Evolutionary conservation across 2,888 invertebrate genomes (phyloP), one percentile per base, ranked within the genome.

Genomic region (Lydus trimaculatus): DNA sequence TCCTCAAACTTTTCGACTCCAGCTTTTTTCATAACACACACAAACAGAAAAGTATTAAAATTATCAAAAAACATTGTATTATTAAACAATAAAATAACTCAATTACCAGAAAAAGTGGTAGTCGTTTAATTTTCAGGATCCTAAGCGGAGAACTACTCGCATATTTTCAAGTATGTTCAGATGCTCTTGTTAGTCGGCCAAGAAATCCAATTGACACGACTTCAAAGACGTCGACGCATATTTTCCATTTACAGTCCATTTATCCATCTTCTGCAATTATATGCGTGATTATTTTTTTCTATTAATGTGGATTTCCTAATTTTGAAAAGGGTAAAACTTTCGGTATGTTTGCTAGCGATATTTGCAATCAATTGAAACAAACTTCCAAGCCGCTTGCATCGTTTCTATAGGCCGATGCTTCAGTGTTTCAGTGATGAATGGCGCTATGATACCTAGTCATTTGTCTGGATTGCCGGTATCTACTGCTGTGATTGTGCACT

Each of bases 391-490:
- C n/a, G 15, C 1, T 56, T 56, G 63, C 58, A 52, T 62, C 66
- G 65, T 72, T 69, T 69, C 52, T 67, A 61, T 64, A 69, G 70
- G 72, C 66, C 66, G n/a, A n/a, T 69, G 17, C n/a, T 66, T 65
- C 69, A 66, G 71, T 72, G 69, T 70, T 74, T 68, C 74, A 15
- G 73, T 79, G 79, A 79, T 76, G 76, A 80, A 80, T 78, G 76
- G 75, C 73, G 68, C 76, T 74, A 75, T 76, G 79, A 79, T 80
- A 79, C 76, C 77, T 74, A 77, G 77, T 80, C 78, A 80, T 80
- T 80, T 79, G 78, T 80, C 79, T 78, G 79, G 79, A 79, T 80
- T 79, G 77, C 72, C 74, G 77, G 77, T 76, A 79, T 79, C 75
- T 75, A 74, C 69, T 71, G 70, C 72, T 75, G 73, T 76, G 78